Evolutionary conservation across 2,888 invertebrate species (phyloP), one percentile per base, ranked within the genome.

Genomic region (Octodonta nipae): DNA sequence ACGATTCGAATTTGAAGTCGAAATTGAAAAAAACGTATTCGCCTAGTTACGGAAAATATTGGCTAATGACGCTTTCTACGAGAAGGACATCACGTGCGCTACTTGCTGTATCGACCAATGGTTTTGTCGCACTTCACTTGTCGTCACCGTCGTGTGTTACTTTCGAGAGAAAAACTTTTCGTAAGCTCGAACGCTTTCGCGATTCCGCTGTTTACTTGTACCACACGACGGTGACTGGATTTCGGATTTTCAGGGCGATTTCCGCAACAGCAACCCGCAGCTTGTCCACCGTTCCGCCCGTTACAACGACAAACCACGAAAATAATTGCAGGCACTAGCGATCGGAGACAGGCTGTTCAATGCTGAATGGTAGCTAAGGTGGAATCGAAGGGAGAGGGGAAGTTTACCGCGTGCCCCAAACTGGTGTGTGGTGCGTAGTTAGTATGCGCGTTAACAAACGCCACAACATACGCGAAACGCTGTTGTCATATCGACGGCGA

Each of bases 51-150:
- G 25, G 13, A n/a, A n/a, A n/a, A n/a, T n/a, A n/a, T n/a, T n/a
- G n/a, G n/a, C n/a, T n/a, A n/a, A n/a, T n/a, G n/a, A n/a, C n/a
- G n/a, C n/a, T n/a, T n/a, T n/a, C 12, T 40, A 42, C 36, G 42
- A 36, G 37, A 36, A 37, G 37, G 34, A 33, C 37, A 41, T 52
- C 52, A 52, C 51, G 51, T 52, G 52, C 45, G 40, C 43, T 40
- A 36, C 40, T 38, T 41, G 51, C 51, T 52, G 40, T 51, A 53
- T 53, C 53, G 53, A 52, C 50, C 51, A 53, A 52, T 50, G 45
- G 44, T 33, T 37, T 37, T 42, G 36, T 38, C 35, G 31, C 39
- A 36, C 34, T 38, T 35, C 38, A 20, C 35, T 20, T 30, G 28
- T 27, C 30, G 40, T 39, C 42, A 39, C 42, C 40, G 42, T 38